Base-by-base conservation (phyloP, 2,113 vertebrate genomes). In the Pachypanchax playfairii region DNA sequence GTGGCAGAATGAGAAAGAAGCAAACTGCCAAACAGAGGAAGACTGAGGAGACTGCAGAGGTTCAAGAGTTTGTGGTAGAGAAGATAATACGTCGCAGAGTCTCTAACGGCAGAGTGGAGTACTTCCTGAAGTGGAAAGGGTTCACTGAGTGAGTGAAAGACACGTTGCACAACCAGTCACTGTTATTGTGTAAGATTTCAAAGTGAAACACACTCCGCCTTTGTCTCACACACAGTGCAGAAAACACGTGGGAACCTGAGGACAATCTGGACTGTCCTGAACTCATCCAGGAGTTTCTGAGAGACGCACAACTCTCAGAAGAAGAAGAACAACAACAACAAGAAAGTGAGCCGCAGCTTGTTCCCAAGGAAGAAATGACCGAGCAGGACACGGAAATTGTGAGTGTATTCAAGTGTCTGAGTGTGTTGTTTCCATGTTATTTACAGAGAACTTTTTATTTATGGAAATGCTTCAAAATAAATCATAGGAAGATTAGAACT, bases 181-280 rank as follows among this genome's bases (percentile, higher is more conserved):
- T 38, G 1, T 24, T 21, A 2, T 24, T 17, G 22, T 31, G 8
- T 28, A 3, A 54, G 17, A n/a, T 0, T 13, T 6, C 12, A 24
- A 18, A 4, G 31, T 42, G 5, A 31, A 43, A 5, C 15, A 1
- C 29, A n/a, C n/a, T n/a, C n/a, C n/a, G 2, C 22, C 22, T 60
- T 20, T 12, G 12, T 28, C 4, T 65, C 1, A 47, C 33, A n/a
- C 28, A 58, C 86, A 98, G 97, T 92, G 94, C 96, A 82, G 97
- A 99, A 75, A 99, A 98, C 87, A 98, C 97, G 20, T 99, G 97
- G 97, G 97, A 99, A 70, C 96, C 97, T 25, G 95, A 99, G 90
- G 97, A 99, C 89, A 99, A 99, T 77, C 90, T 99, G 86, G 97
- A 98, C 87, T 99, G 97, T 80, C 96, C 97, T 54, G 97, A 98